Base-by-base conservation (phyloP, 2,888 invertebrate genomes). In the Eristalinus aeneus region DNA sequence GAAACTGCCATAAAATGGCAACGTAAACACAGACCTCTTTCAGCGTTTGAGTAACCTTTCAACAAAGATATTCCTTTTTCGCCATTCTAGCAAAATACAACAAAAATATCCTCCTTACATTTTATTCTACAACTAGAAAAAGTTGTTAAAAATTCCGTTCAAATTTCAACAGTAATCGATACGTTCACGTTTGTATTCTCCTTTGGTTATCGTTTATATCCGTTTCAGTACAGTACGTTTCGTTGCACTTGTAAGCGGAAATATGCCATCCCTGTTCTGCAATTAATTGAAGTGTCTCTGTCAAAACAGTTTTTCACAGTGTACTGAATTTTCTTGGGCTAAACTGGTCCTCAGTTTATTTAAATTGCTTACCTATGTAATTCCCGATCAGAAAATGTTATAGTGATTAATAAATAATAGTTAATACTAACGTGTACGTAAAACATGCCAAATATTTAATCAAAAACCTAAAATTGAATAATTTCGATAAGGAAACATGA, bases 251-350 rank as follows among this genome's bases (percentile, higher is more conserved):
- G 16, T 1, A 4, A 27, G 27, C 2, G 27, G 2, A 3, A 27
- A 16, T 46, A 4, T 46, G 2, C n/a, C 16, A 46, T 46, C 46
- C 46, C 46, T 46, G 46, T 8, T 16, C 46, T 46, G 16, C n/a
- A 46, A 46, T 46, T 46, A 12, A 5, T 56, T 56, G 23, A 56
- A 23, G 22, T 6, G 1, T 4, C 16, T 16, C 27, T 71, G 77
- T 77, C 76, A 64, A 64, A 63, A 53, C 53, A 31, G 39, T 60
- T 46, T 78, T 72, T 78, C 71, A 32, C 64, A 16, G 78, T 78
- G 78, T 78, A 78, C 65, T 32, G 78, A 72, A 61, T 78, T 78
- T 78, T 58, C 65, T 53, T 58, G 72, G 78, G 78, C 65, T 78
- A 72, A 72, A 64, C 71, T 64, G 46, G 46, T 72, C 16, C 32